These are phyloP conservation scores for Timema podura DNA, from an alignment of 2,888 invertebrate species.

Conservation along the genomic window DNA sequence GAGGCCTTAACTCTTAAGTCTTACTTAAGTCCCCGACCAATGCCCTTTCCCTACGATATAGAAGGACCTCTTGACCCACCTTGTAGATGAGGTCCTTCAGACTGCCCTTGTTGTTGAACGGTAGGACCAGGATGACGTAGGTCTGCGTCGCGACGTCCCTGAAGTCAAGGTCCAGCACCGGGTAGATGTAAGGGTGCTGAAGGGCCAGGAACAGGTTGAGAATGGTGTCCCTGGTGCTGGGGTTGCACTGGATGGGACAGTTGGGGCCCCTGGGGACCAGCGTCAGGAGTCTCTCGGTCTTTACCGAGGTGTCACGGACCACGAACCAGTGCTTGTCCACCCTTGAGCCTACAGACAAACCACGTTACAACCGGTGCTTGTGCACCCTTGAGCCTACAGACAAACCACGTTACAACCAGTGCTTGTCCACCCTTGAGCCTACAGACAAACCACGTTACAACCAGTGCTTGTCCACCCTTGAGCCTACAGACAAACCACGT, in stretches of 20 bases:
- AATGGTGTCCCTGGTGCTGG: slow-evolving; percentile 62
- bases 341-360: slow-evolving; percentile 64
- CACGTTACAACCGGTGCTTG: slow-evolving; percentile 95
- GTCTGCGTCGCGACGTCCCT: slow-evolving; percentile 46
- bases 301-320: slow-evolving; percentile 74
- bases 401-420: no score
- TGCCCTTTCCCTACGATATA: no score
- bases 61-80: no score
- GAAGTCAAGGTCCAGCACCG: slow-evolving; percentile 81
- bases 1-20: no score
- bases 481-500: slow-evolving; percentile 59
- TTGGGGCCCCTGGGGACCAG: slow-evolving; percentile 60
- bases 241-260: slow-evolving; percentile 64
- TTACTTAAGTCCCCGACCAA: no score
- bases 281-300: slow-evolving; percentile 71
- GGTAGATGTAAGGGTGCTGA: slow-evolving; percentile 91
- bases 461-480: slow-evolving; percentile 84
- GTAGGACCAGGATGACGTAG: slow-evolving; percentile 72
- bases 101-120: slow-evolving; percentile 79
- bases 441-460: no score
- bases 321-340: slow-evolving; percentile 89
- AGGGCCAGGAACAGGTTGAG: slow-evolving; percentile 78
- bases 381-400: slow-evolving; percentile 67
- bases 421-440: slow-evolving; percentile 78
- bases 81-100: slow-evolving; percentile 86